These are phyloP conservation scores for Zalophus californianus DNA, from an alignment of 2,797 vertebrate species.

Conservation along the genomic window DNA sequence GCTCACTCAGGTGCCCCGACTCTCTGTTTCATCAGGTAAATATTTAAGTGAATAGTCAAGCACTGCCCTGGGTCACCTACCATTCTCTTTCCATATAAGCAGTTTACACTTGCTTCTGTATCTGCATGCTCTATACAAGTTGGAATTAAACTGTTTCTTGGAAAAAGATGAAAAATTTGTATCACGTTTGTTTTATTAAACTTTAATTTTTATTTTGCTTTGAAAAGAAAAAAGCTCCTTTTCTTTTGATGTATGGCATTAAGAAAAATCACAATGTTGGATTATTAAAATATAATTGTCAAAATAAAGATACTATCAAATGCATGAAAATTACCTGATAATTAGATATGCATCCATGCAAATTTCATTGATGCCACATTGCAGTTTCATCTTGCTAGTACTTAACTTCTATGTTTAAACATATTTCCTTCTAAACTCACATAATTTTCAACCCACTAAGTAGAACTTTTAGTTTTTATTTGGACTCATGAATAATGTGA, in stretches of 20 bases:
- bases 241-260: constrained; percentile 24
- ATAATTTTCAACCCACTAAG: not conserved
- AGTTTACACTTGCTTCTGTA: not conserved
- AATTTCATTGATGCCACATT: not conserved
- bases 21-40: not conserved
- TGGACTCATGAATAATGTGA: constrained; percentile 26
- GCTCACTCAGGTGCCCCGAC: not conserved
- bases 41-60: not conserved
- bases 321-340: constrained; percentile 28
- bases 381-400: constrained; percentile 33
- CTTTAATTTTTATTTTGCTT: constrained; percentile 47
- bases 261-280: not conserved
- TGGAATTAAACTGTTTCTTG: not conserved
- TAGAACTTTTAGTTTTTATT: constrained; percentile 51
- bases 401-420: constrained; percentile 49
- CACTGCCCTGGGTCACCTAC: not conserved
- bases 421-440: constrained; percentile 28
- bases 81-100: not conserved
- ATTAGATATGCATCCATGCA: not conserved
- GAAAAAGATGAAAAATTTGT: not conserved
- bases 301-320: constrained; percentile 5
- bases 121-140: not conserved
- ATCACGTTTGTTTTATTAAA: not conserved
- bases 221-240: constrained; percentile 22
- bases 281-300: constrained; percentile 20